Evolutionary conservation across 1,140 invertebrate genomes (phyloP).

Genomic region (Drosophila orosa): DNA sequence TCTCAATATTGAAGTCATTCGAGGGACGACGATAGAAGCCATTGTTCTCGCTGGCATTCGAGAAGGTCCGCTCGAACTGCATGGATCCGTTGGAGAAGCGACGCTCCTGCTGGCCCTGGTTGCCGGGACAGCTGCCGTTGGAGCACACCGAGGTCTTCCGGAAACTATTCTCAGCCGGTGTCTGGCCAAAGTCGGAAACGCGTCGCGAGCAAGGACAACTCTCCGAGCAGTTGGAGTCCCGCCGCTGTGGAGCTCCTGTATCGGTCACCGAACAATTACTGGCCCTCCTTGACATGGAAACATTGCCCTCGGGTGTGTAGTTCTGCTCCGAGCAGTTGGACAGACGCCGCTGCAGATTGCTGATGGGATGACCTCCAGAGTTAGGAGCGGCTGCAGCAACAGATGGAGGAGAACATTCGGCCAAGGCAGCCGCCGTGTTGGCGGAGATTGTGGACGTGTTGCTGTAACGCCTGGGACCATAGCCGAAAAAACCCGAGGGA

Average conservation of each 20-base stretch:
- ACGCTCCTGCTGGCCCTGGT: slow-evolving; percentile 64
- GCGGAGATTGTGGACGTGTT: slow-evolving; percentile 79
- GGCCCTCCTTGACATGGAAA: slow-evolving; percentile 60
- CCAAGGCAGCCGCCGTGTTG: slow-evolving; percentile 60
- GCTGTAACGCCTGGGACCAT: slow-evolving; percentile 75
- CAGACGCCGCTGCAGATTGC: slow-evolving; percentile 65
- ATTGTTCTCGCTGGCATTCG: slow-evolving; percentile 73
- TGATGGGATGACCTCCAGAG: slow-evolving; percentile 33
- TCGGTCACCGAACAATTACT: slow-evolving; percentile 78
- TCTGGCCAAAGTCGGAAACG: slow-evolving; percentile 71
- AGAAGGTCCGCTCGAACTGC: slow-evolving; percentile 79
- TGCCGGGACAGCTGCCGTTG: slow-evolving; percentile 67
- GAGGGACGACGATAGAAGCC: slow-evolving; percentile 79
- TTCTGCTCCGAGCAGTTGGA: slow-evolving; percentile 80
- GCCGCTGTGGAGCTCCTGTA: slow-evolving; percentile 60
- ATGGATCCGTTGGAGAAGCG: slow-evolving; percentile 81
- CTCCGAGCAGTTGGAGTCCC: slow-evolving; percentile 82
- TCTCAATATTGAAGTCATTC: slow-evolving; percentile 74
- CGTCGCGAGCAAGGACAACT: slow-evolving; percentile 77
- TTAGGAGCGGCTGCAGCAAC: slow-evolving; percentile 46
- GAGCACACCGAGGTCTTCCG: slow-evolving; percentile 79
- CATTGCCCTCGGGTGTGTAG: slow-evolving; percentile 40
- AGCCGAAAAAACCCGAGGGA: slow-evolving; percentile 65
- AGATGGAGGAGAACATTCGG: slow-evolving; percentile 44
- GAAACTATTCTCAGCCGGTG: slow-evolving; percentile 41